Evolutionary conservation across 2,888 invertebrate genomes (phyloP).

Genomic region (Macaria liturata): DNA sequence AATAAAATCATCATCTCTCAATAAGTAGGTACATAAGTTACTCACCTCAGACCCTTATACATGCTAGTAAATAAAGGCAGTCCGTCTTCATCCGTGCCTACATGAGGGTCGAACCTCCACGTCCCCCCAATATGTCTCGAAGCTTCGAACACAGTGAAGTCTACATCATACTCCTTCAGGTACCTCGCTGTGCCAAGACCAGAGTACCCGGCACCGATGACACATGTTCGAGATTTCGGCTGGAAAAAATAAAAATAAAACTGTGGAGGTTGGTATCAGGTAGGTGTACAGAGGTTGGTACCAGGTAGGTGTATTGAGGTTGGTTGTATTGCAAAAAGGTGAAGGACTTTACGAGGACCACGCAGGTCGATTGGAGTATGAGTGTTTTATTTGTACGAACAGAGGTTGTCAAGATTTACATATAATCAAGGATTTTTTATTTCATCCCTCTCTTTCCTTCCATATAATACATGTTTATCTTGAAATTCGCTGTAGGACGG

Average conservation of each 20-base stretch:
- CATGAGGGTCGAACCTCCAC: slow-evolving; percentile 89
- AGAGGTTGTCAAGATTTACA: too few species aligned
- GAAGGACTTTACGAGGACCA: too few species aligned
- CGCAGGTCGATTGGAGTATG: too few species aligned
- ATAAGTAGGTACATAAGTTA: slow-evolving; percentile 1
- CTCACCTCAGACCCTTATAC: slow-evolving; percentile 87
- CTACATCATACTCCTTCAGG: slow-evolving; percentile 74
- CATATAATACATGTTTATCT: too few species aligned
- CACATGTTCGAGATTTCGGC: slow-evolving; percentile 58
- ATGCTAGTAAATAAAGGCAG: slow-evolving; percentile 90
- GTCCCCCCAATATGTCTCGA: slow-evolving; percentile 88
- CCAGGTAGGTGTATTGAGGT: too few species aligned
- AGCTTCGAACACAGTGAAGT: slow-evolving; percentile 87
- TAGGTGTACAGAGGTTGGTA: too few species aligned
- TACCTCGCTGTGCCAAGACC: slow-evolving; percentile 87
- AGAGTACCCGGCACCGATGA: slow-evolving; percentile 90
- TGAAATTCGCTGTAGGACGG: too few species aligned
- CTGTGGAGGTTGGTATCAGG: too few species aligned
- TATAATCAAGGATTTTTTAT: too few species aligned
- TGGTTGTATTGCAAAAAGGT: too few species aligned
- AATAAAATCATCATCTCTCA: not conserved
- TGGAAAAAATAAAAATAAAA: slow-evolving; percentile 26
- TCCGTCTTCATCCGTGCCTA: slow-evolving; percentile 85
- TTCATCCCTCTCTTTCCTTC: too few species aligned
- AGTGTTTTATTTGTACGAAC: too few species aligned